A percentile compares a stretch with the other conserved stretches of the same genome.
phyloP scores from a whole-genome alignment of 2,797 vertebrate genomes.

The Phoxinus dragarum region DNA sequence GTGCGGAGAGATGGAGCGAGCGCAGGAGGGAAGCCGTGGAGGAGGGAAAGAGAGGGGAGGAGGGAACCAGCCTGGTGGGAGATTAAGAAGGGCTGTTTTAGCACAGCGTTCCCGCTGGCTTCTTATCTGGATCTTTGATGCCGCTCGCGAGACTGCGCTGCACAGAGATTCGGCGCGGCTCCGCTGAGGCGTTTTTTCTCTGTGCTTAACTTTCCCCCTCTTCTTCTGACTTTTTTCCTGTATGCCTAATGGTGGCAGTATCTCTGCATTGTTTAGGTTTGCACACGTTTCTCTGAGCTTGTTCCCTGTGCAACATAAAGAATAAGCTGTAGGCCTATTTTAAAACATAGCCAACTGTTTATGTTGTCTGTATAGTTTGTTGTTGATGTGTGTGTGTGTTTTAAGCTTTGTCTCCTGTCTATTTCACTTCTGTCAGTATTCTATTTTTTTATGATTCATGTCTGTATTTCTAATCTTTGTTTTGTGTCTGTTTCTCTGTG shows the following conservation, averaged over 20 bases:
- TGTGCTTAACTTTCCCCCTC: not conserved
- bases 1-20: constrained; percentile 40
- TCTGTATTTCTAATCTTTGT: not conserved
- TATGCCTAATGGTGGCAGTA: too few species aligned
- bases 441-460: not conserved
- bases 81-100: constrained; percentile 61
- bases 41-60: constrained; percentile 21
- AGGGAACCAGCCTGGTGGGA: constrained; percentile 49
- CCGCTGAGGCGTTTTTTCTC: not conserved
- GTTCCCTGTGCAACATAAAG: not conserved
- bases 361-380: not conserved
- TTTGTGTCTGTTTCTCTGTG: not conserved
- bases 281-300: constrained; percentile 2
- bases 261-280: not conserved
- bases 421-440: not conserved
- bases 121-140: constrained; percentile 54
- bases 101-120: constrained; percentile 54
- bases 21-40: constrained; percentile 40
- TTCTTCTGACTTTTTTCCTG: not conserved
- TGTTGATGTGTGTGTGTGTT: not conserved
- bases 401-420: not conserved
- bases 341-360: not conserved
- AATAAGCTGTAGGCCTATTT: not conserved
- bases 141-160: constrained; percentile 52
- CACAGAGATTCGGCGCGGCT: constrained; percentile 36